Conservation (phyloP, 2,113 vertebrate genomes). For the Mustela lutreola region DNA sequence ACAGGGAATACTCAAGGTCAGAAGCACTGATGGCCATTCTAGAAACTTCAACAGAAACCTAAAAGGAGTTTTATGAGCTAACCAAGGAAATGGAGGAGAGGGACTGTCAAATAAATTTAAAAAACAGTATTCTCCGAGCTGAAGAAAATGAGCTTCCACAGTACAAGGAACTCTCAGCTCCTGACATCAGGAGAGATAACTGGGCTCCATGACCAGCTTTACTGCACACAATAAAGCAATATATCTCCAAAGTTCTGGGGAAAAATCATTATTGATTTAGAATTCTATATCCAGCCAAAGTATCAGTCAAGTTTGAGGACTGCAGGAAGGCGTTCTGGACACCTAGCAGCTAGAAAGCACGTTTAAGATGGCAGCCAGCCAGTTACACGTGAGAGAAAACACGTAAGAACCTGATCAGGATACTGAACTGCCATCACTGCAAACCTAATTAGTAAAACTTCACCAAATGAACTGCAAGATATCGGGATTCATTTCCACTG, state of each 20-base stretch:
- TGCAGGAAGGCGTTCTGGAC: neutral
- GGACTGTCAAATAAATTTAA: neutral
- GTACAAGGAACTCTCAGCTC: neutral
- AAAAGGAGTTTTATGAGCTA: neutral
- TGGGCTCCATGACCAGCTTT: neutral
- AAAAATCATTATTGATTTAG: neutral
- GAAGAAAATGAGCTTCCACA: rapidly evolving
- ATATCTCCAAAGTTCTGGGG: neutral
- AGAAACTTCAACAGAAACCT: neutral
- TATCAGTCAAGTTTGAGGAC: neutral
- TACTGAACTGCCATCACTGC: neutral
- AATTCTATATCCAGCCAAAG: neutral
- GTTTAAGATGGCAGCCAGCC: neutral
- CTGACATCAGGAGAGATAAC: too few species aligned
- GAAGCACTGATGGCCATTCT: neutral
- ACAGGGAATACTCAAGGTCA: neutral
- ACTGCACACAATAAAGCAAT: rapidly evolving
- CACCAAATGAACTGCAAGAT: too few species aligned
- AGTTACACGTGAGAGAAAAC: neutral
- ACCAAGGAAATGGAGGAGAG: neutral
- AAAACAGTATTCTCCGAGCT: neutral
- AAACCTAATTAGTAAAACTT: neutral
- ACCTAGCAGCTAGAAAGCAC: neutral
- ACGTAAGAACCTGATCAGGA: too few species aligned
- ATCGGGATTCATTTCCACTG: neutral